These are phyloP conservation scores for Mylabris phalerata DNA, from an alignment of 1,140 invertebrate species.

Conservation along the genomic window DNA sequence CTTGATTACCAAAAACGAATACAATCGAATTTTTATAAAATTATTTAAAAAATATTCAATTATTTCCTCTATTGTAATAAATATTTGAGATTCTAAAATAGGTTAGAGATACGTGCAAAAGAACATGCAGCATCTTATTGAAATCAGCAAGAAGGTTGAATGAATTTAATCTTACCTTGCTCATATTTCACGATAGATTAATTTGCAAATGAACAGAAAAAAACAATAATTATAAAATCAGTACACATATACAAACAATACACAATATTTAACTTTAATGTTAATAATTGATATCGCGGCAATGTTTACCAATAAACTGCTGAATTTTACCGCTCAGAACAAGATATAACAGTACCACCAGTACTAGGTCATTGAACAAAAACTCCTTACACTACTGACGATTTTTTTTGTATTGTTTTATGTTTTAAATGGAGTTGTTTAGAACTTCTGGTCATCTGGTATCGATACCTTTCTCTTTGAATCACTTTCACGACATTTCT, in stretches of 20 bases:
- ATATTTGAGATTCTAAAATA: too few relatives aligned
- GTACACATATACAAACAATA: too few relatives aligned
- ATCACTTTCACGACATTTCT: conserved; percentile 3
- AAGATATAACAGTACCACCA: conserved; percentile 13
- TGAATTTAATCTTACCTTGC: conserved; percentile 1
- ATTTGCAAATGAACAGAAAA: neutral
- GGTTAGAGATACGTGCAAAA: neutral
- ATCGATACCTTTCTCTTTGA: conserved; percentile 4
- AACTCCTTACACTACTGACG: too few relatives aligned
- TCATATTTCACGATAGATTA: neutral
- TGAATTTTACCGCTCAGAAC: neutral
- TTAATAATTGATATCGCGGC: neutral
- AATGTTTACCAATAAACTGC: conserved; percentile 4
- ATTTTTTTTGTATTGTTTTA: too few relatives aligned
- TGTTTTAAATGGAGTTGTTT: too few relatives aligned
- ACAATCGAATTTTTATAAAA: too few relatives aligned
- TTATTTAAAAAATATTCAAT: too few relatives aligned
- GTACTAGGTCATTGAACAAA: conserved; percentile 1
- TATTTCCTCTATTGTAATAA: too few relatives aligned
- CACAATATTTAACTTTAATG: neutral
- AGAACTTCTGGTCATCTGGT: too few relatives aligned
- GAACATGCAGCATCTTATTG: neutral
- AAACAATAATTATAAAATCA: neutral
- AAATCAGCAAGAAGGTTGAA: neutral
- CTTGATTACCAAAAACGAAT: too few relatives aligned